Evolutionary conservation across 2,888 invertebrate species (phyloP).

Genomic region (Liodrosophila aerea): DNA sequence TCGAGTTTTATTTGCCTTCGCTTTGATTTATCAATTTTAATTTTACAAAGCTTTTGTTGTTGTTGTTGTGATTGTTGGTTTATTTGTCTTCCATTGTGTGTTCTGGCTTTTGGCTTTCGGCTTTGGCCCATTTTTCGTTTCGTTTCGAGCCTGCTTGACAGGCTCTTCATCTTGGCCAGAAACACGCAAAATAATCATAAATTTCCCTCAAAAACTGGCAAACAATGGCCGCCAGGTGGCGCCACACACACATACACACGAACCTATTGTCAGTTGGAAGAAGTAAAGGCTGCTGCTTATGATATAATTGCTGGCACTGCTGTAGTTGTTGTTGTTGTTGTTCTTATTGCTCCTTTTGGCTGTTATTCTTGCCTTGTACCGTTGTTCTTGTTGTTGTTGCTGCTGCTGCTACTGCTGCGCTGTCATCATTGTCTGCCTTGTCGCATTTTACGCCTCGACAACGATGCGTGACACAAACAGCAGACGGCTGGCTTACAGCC

Average conservation of each 20-base stretch:
- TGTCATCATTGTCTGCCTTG: conserved; percentile 52
- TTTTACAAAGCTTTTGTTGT: conserved; percentile 3
- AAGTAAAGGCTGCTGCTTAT: conserved; percentile 2
- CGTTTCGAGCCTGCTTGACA: conserved; percentile 17
- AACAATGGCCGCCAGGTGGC: conserved; percentile 47
- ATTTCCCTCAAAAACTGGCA: conserved; percentile 34
- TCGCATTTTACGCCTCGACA: conserved; percentile 57
- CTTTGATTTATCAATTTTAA: conserved; percentile 29
- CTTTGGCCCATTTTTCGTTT: conserved; percentile 2
- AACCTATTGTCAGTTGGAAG: neutral
- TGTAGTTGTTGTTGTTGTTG: too few relatives aligned
- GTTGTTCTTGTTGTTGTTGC: conserved; percentile 1
- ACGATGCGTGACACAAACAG: conserved; percentile 65
- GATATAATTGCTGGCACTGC: neutral
- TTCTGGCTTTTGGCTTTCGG: conserved; percentile 28
- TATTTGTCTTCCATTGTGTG: neutral
- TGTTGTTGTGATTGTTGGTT: conserved; percentile 1
- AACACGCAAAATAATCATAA: conserved; percentile 63
- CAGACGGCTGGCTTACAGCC: conserved; percentile 31
- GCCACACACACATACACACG: conserved; percentile 18
- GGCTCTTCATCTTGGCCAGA: conserved; percentile 41
- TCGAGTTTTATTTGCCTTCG: conserved; percentile 17
- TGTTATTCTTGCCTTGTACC: conserved; percentile 4
- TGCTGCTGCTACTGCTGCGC: neutral
- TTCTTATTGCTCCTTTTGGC: too few relatives aligned